phyloP scores from a whole-genome alignment of 2,113 vertebrate genomes.

The Theristicus caerulescens region DNA sequence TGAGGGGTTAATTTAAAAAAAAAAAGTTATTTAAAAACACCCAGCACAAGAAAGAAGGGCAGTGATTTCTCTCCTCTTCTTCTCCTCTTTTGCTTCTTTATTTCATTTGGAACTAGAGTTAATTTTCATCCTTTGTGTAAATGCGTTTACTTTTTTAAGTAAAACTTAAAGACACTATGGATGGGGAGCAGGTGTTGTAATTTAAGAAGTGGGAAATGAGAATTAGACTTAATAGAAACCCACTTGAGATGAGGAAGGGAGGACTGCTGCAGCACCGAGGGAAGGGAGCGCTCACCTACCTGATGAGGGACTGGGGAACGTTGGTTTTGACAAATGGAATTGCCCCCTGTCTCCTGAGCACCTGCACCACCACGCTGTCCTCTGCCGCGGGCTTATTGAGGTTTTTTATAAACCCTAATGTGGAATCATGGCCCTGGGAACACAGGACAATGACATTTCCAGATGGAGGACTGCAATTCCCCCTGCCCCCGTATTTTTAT shows the following conservation, averaged over 20 bases:
- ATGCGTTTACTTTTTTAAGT: neutral
- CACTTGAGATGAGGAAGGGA: neutral
- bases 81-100: neutral
- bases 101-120: neutral
- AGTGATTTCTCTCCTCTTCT: neutral
- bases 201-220: neutral
- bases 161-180: neutral
- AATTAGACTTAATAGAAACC: neutral
- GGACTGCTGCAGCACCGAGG: fast-evolving
- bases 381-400: conserved; percentile 70
- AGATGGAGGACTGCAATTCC: neutral
- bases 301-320: conserved; percentile 85
- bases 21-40: neutral
- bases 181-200: neutral
- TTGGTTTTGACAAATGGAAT: conserved; percentile 95
- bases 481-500: fast-evolving
- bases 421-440: conserved; percentile 80
- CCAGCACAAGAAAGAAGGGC: neutral
- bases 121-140: neutral
- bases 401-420: conserved; percentile 77
- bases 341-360: conserved; percentile 90
- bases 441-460: neutral
- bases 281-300: conserved; percentile 56
- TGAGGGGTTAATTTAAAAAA: neutral
- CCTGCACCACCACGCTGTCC: conserved; percentile 86